Evolutionary conservation across 1,140 invertebrate species (phyloP).

Genomic region (Drosophila pandora): DNA sequence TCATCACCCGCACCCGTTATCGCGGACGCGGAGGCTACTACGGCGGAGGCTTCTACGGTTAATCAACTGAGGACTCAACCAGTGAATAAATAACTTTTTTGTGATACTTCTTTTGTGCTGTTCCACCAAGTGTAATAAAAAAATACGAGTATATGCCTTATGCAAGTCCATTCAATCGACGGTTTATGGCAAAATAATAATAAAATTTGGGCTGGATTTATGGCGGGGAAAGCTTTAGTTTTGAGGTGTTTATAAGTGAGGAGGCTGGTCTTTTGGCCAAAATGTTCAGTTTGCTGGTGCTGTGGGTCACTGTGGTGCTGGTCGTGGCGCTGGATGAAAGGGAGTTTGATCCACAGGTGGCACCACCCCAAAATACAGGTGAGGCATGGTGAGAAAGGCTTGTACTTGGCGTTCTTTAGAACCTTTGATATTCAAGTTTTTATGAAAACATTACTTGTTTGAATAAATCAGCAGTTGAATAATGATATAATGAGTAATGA

Average conservation of each 20-base stretch:
- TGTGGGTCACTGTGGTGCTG: slow-evolving; percentile 19
- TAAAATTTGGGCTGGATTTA: slow-evolving; percentile 8
- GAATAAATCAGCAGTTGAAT: no score
- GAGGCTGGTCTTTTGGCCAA: slow-evolving; percentile 1
- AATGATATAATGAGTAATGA: neutral
- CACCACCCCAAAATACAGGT: slow-evolving; percentile 39
- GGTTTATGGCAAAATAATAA: slow-evolving; percentile 4
- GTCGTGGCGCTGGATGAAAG: slow-evolving; percentile 36
- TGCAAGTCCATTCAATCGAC: slow-evolving; percentile 16
- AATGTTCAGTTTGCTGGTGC: slow-evolving; percentile 44
- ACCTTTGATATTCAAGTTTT: neutral
- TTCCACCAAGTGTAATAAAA: slow-evolving; percentile 44
- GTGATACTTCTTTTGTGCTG: slow-evolving; percentile 62
- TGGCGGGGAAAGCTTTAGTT: slow-evolving; percentile 25
- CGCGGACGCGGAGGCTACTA: slow-evolving; percentile 65
- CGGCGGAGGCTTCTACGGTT: slow-evolving; percentile 72
- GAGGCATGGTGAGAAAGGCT: neutral
- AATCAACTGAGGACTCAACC: slow-evolving; percentile 13
- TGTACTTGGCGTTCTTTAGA: no score
- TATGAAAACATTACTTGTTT: neutral
- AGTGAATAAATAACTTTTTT: slow-evolving; percentile 19
- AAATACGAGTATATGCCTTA: slow-evolving; percentile 23
- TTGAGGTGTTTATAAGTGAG: slow-evolving; percentile 26
- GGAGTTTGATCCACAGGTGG: slow-evolving; percentile 59
- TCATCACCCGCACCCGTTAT: slow-evolving; percentile 67